Percentiles rank a stretch among this genome's conserved stretches.
Evolutionary conservation across 1,140 invertebrate genomes (phyloP).

Genomic region (Drosophila santomea): DNA sequence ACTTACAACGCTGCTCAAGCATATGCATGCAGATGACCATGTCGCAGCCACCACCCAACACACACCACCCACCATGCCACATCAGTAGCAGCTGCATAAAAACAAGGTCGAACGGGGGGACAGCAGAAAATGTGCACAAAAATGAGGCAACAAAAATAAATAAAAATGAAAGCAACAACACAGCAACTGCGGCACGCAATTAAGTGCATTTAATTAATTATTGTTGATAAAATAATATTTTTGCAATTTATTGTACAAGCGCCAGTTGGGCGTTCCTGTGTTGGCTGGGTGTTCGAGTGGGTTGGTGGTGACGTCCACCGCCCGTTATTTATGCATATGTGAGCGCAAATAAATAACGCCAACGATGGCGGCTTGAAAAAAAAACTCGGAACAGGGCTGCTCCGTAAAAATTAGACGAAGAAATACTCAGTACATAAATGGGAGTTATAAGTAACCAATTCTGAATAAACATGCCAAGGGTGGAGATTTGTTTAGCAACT

Average conservation of each 20-base stretch:
- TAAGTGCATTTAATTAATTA: constrained; percentile 84
- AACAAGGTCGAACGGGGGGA: constrained; percentile 45
- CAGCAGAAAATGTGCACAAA: constrained; percentile 30
- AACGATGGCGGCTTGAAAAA: constrained; percentile 27
- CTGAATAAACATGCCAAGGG: no score
- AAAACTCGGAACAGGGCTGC: background rate
- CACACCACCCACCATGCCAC: background rate
- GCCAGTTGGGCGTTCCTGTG: constrained; percentile 42
- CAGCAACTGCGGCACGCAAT: constrained; percentile 69
- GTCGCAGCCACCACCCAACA: constrained; percentile 26
- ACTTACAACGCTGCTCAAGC: constrained; percentile 77
- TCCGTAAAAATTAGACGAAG: no score
- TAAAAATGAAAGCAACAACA: constrained; percentile 8
- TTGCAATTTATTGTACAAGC: constrained; percentile 79
- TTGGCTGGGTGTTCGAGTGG: constrained; percentile 1
- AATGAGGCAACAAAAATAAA: constrained; percentile 14
- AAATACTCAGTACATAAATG: background rate
- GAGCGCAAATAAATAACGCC: constrained; percentile 72
- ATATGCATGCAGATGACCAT: constrained; percentile 80
- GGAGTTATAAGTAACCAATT: background rate
- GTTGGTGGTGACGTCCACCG: constrained; percentile 11
- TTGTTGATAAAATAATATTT: constrained; percentile 84
- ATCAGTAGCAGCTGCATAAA: constrained; percentile 56
- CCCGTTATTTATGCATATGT: constrained; percentile 76
- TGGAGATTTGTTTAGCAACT: no score